Base-by-base conservation (phyloP, 2,797 vertebrate species). In the Argya squamiceps region DNA sequence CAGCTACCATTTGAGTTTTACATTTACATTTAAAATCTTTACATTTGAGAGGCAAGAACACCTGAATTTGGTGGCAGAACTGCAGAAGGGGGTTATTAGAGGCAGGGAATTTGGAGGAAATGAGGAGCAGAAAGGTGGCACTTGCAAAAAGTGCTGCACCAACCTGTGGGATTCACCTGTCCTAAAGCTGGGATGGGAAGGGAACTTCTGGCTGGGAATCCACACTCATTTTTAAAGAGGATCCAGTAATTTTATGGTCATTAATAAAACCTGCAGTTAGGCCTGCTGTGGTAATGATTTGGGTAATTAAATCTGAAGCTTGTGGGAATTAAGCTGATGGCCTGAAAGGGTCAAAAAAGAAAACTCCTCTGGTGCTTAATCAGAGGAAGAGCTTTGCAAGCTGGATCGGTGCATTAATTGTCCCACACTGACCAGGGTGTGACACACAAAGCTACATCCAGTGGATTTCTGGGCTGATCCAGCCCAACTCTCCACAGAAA, bases 251-350 rank as follows among this genome's bases (percentile, higher is more conserved):
- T 95, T 96, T 86, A 93, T 65, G 76, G 87, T 52, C 89, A 81
- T 96, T 92, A 95, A 93, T 93, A 92, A 96, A 93, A 95, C 55
- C 92, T 91, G 87, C 76, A 95, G 92, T 79, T 93, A 47, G 16
- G 43, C 87, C 68, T 68, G 91, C 91, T 88, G 87, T 76, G 82
- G 80, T 93, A 97, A 96, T 94, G 91, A 92, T 83, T 91, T n/a
- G 89, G 91, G 84, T 92, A 96, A 97, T 95, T 93, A 96, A 96
- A 96, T 75, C 43, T 50, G 79, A 93, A 94, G 91, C 89, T 96
- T 96, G 95, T 94, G 91, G 95, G 96, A 94, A 95, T 96, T 85
- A 91, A 88, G 92, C 65, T 81, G 92, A 95, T 93, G 90, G 95
- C 87, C 91, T 81, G 92, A 78, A 75, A 95, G 92, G 95, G 95